Evolutionary conservation across 2,888 invertebrate genomes (phyloP), one percentile per base, ranked within the genome.

Genomic region (Drosophila melanosoma): DNA sequence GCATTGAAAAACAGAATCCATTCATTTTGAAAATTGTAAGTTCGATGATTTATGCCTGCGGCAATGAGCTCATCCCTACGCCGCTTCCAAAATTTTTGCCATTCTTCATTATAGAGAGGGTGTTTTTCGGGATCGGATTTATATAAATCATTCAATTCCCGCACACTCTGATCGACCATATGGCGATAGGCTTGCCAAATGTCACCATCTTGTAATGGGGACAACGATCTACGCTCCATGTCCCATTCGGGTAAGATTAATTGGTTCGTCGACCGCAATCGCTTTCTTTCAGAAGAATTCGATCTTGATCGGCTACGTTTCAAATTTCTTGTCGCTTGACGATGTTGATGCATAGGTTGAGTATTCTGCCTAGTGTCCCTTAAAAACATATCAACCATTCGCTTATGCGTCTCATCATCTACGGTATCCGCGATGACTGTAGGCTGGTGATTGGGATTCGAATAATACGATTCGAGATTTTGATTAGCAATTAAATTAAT

Each of bases 51-150:
- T 51, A 90, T 77, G 11, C 92, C 92, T 57, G 88, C 82, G n/a
- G 81, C 77, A 36, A 89, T 77, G 52, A 97, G 93, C 91, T 97
- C 96, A 91, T 96, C 96, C 91, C 96, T 97, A 1, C 97, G 95
- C 33, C 94, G 94, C 89, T 97, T 97, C 97, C 97, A 97, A 92
- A 97, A 97, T 90, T 95, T 96, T 91, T 97, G 96, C 98, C 97
- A 98, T 91, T 98, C 97, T 53, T 96, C 96, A 0, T 96, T 96
- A 91, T 97, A 97, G 10, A 95, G 94, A 0, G 97, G 97, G 93
- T 97, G 97, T 78, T 96, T 96, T 91, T 97, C 97, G 0, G 97
- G 97, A 90, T 97, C 96, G 88, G 96, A 96, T 90, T 86, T 84
- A 68, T 90, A 92, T 5, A 84, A 58, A 4, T 77, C 74, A 64